These are phyloP conservation scores for Psophia crepitans DNA, from an alignment of 2,113 vertebrate species.

Conservation along the genomic window DNA sequence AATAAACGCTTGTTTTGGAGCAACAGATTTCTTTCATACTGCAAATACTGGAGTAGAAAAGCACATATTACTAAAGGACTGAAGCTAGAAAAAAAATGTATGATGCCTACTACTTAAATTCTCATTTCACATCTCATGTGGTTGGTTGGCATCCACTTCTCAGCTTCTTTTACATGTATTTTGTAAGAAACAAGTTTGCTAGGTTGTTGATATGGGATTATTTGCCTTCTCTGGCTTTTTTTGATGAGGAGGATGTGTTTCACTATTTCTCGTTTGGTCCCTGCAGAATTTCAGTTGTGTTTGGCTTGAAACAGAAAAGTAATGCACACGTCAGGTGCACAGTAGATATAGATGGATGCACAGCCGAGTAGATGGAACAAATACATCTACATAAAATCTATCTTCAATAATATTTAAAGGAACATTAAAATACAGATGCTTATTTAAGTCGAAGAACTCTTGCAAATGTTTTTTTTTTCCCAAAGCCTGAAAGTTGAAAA, in stretches of 20 bases:
- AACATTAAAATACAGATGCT: slow-evolving; percentile 8
- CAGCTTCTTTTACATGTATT: background rate
- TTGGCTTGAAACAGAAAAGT: slow-evolving; percentile 12
- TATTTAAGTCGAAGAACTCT: background rate
- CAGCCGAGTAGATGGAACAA: background rate
- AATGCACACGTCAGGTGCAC: background rate
- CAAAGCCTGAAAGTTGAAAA: background rate
- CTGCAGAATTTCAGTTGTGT: background rate
- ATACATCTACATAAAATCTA: background rate
- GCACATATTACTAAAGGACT: background rate
- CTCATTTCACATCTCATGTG: background rate
- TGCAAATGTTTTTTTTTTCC: background rate
- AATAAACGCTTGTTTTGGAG: background rate
- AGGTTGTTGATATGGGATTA: background rate
- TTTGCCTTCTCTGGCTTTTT: background rate
- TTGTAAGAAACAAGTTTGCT: background rate
- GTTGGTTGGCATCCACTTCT: background rate
- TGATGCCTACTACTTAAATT: background rate
- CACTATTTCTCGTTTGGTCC: background rate
- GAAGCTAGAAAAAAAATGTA: background rate
- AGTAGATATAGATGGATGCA: background rate
- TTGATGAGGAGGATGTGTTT: background rate
- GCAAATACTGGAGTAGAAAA: background rate
- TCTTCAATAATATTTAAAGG: background rate
- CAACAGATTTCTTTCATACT: background rate